Base-by-base conservation (phyloP, 2,797 vertebrate genomes). In the Phalanger gymnotis region DNA sequence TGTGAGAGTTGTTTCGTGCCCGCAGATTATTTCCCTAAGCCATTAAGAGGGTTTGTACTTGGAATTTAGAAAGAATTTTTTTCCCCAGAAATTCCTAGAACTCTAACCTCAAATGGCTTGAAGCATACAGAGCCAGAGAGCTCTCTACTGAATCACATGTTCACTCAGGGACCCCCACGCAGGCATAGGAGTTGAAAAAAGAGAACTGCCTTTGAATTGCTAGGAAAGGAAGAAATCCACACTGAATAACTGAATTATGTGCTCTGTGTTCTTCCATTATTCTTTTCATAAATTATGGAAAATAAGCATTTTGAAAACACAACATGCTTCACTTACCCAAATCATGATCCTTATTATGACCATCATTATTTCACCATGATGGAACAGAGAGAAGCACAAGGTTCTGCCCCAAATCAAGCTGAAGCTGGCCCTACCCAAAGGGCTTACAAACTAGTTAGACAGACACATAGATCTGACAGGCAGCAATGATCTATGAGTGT, bases 361-460 rank as follows among this genome's bases (percentile, higher is more conserved):
- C 25, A 25, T 94, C 87, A 92, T 53, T 93, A 96, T 81, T 55
- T 94, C 91, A 94, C 53, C 89, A 92, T 92, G 92, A 92, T 94
- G 91, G 93, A 94, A 90, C 27, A 89, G 93, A 96, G 92, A 31
- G 61, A 95, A 66, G 4, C 56, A 58, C 16, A 61, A 53, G n/a
- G 52, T 52, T 58, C 47, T 52, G 53, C 10, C 91, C 55, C 93
- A 54, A 56, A 56, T 58, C 90, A 52, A 90, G 92, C 31, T 61
- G 90, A 94, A 66, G 52, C 89, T 54, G 91, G 61, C 91, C 91
- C 91, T 96, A 91, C 90, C 91, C 94, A 55, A 93, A 93, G 40
- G 51, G 94, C 91, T 95, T 81, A 31, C n/a, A 95, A 93, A 89
- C 14, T 54, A 91, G 87, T 52, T 30, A 92, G 53, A 94, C n/a